These are phyloP conservation scores for Crotalus tigris DNA, from an alignment of 2,113 vertebrate species.

Conservation along the genomic window DNA sequence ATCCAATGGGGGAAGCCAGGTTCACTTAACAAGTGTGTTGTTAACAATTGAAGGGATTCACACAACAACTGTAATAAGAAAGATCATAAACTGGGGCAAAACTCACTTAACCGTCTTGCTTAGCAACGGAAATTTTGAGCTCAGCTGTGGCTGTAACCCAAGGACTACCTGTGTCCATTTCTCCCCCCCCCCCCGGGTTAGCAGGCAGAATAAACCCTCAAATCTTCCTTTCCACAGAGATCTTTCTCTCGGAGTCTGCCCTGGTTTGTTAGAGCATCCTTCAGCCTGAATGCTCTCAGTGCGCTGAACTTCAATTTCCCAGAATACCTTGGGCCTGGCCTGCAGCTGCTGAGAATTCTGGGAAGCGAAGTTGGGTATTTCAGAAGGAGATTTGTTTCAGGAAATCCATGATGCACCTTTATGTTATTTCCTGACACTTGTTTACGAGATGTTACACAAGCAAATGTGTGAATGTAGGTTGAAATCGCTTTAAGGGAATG, in stretches of 20 bases:
- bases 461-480: neutral
- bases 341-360: neutral
- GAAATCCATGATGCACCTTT: neutral
- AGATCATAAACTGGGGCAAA: no score
- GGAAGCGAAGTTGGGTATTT: neutral
- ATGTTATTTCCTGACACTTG: neutral
- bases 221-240: neutral
- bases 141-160: no score
- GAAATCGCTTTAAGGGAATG: no score
- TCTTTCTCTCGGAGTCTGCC: neutral
- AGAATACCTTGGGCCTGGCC: neutral
- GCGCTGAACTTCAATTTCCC: neutral
- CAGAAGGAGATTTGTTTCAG: neutral
- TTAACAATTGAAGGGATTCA: no score
- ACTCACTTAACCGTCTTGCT: no score
- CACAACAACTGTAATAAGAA: no score
- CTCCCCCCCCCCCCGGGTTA: no score
- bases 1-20: no score
- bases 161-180: no score
- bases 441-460: neutral
- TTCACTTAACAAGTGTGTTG: no score
- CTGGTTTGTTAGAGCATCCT: neutral
- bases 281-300: neutral
- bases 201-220: neutral
- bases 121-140: no score